phyloP scores from a whole-genome alignment of 2,797 vertebrate genomes.

The Petrocephalus sullivani region DNA sequence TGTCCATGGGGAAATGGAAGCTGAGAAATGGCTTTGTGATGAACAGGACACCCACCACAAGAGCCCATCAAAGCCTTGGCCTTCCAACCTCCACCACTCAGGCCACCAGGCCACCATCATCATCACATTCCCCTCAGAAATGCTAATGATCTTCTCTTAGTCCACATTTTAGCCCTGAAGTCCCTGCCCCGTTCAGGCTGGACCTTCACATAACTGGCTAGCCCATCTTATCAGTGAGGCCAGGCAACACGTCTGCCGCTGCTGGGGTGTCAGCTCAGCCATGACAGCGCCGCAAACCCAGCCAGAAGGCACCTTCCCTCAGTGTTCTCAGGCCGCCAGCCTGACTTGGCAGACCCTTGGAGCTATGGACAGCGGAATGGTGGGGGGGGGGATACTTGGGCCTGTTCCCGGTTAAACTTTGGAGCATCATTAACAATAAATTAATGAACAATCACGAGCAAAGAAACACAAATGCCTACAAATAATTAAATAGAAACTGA shows the following conservation, averaged over 20 bases:
- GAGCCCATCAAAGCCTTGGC: background rate
- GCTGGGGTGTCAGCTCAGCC: background rate
- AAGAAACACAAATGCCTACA: background rate
- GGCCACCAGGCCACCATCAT: background rate
- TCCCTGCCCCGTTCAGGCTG: background rate
- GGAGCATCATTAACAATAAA: background rate
- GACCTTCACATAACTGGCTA: background rate
- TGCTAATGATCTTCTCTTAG: background rate
- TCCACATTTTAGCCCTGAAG: background rate
- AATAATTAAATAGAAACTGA: background rate
- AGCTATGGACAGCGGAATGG: background rate
- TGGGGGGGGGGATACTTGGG: background rate
- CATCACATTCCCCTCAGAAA: background rate
- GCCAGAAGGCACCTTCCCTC: background rate
- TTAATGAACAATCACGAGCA: background rate
- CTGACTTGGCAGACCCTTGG: background rate
- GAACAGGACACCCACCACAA: background rate
- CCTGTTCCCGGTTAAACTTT: background rate
- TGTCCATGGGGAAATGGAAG: background rate
- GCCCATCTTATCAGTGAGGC: background rate
- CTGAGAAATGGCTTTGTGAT: background rate
- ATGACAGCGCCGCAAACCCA: background rate
- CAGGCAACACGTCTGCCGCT: background rate
- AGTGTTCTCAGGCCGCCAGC: background rate
- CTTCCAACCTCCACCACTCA: background rate